A percentile compares a stretch with the other conserved stretches of the same genome.
phyloP scores from a whole-genome alignment of 2,888 invertebrate species.

The Nymphalis polychloros region DNA sequence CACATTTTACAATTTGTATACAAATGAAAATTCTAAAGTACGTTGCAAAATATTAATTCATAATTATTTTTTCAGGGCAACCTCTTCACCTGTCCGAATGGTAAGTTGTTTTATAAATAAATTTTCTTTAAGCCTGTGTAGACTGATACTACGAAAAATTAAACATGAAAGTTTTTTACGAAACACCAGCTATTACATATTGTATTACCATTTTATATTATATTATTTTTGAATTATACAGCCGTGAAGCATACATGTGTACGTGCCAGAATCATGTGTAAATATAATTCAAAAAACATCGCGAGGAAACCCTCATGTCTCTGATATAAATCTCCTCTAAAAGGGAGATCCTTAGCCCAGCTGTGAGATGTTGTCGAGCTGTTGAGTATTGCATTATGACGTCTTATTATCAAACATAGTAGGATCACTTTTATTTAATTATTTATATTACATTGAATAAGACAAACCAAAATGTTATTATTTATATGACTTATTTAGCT shows the following conservation, averaged over 20 bases:
- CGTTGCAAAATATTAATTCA: neutral
- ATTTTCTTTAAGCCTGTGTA: slow-evolving; percentile 5
- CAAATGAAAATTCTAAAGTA: neutral
- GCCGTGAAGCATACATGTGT: no score
- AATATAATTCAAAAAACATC: no score
- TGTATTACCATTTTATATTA: neutral
- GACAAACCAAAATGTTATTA: neutral
- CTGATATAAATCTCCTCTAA: no score
- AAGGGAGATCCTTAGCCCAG: no score
- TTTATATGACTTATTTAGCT: slow-evolving; percentile 24
- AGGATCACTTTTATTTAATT: no score
- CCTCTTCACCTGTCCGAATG: slow-evolving; percentile 87
- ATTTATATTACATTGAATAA: no score
- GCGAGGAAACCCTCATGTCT: no score
- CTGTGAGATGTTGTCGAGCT: no score
- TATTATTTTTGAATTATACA: no score
- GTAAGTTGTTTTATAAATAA: slow-evolving; percentile 75
- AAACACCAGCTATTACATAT: neutral
- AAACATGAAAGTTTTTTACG: neutral
- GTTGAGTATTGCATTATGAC: no score
- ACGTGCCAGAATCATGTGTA: neutral
- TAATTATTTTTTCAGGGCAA: slow-evolving; percentile 82
- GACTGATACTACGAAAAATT: neutral
- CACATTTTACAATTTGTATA: neutral
- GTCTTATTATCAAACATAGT: no score